Conservation (phyloP, 2,113 vertebrate species). For the Saimiri boliviensis region DNA sequence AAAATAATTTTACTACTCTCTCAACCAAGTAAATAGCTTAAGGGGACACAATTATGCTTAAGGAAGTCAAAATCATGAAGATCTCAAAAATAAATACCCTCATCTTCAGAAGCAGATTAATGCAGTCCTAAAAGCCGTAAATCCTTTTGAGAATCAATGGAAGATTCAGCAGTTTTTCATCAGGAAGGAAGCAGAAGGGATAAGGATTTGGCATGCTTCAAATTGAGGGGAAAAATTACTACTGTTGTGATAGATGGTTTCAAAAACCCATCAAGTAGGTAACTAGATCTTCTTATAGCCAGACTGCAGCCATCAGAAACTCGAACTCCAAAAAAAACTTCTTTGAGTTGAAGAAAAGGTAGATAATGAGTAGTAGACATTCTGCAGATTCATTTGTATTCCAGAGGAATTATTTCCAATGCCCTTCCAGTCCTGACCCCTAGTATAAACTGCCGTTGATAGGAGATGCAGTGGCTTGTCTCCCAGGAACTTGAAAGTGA, state of each 20-base stretch:
- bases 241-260: background rate
- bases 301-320: background rate
- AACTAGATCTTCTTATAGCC: background rate
- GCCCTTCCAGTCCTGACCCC: background rate
- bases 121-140: conserved; percentile 19
- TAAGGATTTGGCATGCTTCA: background rate
- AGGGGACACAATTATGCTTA: conserved; percentile 59
- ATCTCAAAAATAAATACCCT: conserved; percentile 70
- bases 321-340: background rate
- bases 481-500: background rate
- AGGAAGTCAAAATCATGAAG: conserved; percentile 63
- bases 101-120: conserved; percentile 56
- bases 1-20: background rate
- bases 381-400: background rate
- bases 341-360: background rate
- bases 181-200: conserved; percentile 25
- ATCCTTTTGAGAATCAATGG: conserved; percentile 44
- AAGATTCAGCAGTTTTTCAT: conserved; percentile 45
- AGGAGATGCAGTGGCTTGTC: background rate
- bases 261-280: background rate
- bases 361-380: background rate
- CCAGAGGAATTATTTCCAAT: background rate
- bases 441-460: background rate
- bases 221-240: conserved; percentile 10
- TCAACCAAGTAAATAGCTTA: conserved; percentile 35